Conservation (phyloP, 2,113 vertebrate genomes). For the Gobio gobio region DNA sequence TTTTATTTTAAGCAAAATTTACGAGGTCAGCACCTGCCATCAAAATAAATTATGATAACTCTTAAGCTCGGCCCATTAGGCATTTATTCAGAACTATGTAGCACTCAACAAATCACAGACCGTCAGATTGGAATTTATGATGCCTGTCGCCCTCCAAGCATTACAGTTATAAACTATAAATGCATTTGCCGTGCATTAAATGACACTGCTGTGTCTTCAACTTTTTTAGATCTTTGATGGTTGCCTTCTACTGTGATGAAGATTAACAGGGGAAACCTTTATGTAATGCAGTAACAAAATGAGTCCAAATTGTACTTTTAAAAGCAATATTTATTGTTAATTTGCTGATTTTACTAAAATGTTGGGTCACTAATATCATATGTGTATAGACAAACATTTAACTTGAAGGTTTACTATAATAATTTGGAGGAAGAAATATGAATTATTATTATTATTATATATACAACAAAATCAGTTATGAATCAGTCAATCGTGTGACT, state of each 20-base stretch:
- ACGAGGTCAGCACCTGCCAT: conserved; percentile 69
- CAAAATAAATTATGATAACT: conserved; percentile 76
- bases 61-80: conserved; percentile 73
- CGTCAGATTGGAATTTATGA: conserved; percentile 58
- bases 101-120: conserved; percentile 78
- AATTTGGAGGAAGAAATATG: no score
- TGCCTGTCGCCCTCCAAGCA: conserved; percentile 53
- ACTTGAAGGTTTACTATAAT: no score
- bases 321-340: not conserved
- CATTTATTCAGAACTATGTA: conserved; percentile 75
- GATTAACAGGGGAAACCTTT: not conserved
- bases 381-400: no score
- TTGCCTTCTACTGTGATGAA: not conserved
- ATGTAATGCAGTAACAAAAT: not conserved
- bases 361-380: not conserved
- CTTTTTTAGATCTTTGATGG: conserved; percentile 18
- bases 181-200: conserved; percentile 24
- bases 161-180: conserved; percentile 58
- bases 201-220: conserved; percentile 18
- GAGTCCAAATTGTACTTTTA: no score
- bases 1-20: conserved; percentile 79
- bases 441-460: no score
- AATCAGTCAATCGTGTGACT: no score
- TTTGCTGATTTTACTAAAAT: not conserved
- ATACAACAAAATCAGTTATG: no score